Conservation (phyloP, 2,113 vertebrate genomes). For the Candoia aspera region DNA sequence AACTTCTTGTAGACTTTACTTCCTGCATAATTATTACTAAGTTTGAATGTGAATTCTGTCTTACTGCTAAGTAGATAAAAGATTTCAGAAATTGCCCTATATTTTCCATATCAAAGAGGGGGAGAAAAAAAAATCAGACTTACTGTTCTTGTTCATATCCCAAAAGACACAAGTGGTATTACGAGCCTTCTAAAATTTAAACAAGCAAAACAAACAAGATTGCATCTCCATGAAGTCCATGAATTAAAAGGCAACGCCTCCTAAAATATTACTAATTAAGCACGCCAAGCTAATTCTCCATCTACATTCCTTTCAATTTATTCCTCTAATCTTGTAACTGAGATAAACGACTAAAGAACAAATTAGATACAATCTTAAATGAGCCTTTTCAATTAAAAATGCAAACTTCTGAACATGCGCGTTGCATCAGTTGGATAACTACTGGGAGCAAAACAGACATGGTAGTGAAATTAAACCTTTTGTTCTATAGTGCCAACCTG, state of each 20-base stretch:
- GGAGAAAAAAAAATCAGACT: conserved; percentile 62
- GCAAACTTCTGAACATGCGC: not conserved
- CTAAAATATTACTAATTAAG: not conserved
- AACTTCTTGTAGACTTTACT: not conserved
- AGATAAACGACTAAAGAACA: not conserved
- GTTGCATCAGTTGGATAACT: not conserved
- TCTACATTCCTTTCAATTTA: not conserved
- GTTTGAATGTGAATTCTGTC: not conserved
- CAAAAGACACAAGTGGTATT: conserved; percentile 88
- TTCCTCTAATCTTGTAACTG: not conserved
- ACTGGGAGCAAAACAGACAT: not conserved
- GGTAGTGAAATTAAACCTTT: not conserved
- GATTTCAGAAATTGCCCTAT: conserved; percentile 8
- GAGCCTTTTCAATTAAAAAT: not conserved
- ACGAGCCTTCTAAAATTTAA: conserved; percentile 71
- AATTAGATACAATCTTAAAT: not conserved
- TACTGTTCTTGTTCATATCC: conserved; percentile 89
- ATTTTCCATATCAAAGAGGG: conserved; percentile 34
- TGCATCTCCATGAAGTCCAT: conserved; percentile 20
- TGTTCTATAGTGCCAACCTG: not conserved
- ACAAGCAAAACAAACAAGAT: conserved; percentile 8
- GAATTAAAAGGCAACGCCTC: not conserved
- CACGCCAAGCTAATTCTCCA: not conserved
- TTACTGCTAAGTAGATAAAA: not conserved
- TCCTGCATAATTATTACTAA: not conserved